Conservation (phyloP, 2,113 vertebrate genomes). For the Melanocharis versteri region DNA sequence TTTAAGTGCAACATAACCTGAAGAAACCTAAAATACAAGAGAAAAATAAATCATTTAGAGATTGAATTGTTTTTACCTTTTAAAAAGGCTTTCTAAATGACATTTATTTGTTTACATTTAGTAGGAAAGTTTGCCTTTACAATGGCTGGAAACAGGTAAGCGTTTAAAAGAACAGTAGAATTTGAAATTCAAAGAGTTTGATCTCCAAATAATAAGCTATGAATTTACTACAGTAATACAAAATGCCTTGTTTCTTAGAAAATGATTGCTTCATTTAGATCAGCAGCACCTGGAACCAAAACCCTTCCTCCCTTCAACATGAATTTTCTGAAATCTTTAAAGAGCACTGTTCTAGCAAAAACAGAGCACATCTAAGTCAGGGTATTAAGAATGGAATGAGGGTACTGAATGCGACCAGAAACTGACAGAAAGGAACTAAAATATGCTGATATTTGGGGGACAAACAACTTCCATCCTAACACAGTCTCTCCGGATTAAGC, state of each 20-base stretch:
- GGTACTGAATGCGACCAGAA: neutral
- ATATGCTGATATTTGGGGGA: neutral
- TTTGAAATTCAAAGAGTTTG: neutral
- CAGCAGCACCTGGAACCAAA: neutral
- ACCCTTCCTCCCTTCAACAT: neutral
- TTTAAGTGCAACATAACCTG: neutral
- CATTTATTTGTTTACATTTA: neutral
- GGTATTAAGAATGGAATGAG: neutral
- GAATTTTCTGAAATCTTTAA: neutral
- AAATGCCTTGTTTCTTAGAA: neutral
- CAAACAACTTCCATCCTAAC: neutral
- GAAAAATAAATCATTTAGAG: neutral
- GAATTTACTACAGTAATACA: neutral
- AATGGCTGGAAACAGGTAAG: neutral
- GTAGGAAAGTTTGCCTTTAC: neutral
- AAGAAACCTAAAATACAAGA: neutral
- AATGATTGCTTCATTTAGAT: neutral
- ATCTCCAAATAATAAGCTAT: neutral
- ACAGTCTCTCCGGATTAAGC: neutral
- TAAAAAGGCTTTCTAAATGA: neutral
- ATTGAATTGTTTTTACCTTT: neutral
- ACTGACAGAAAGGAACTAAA: neutral
- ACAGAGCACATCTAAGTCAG: neutral
- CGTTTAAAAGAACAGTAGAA: neutral
- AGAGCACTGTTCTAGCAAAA: neutral